Evolutionary conservation across 1,140 invertebrate genomes (phyloP).

Genomic region (Drosophila fuyamai): DNA sequence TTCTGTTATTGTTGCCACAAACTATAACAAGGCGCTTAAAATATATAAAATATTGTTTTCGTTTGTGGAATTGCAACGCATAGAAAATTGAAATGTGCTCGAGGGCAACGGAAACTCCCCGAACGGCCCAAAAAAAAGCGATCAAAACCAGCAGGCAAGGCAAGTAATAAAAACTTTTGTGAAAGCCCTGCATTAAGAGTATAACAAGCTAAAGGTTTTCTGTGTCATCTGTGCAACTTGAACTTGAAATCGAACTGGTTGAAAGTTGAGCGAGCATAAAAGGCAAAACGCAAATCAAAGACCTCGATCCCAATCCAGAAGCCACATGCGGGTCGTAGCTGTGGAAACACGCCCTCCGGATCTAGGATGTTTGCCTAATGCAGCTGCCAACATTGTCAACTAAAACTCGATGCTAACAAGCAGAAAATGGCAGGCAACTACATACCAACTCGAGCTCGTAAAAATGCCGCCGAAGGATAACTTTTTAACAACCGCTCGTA

Average conservation of each 20-base stretch:
- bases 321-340: conserved; percentile 32
- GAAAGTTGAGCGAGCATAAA: conserved; percentile 49
- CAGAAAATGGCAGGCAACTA: conserved; percentile 64
- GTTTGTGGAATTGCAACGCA: conserved; percentile 49
- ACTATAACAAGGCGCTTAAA: conserved; percentile 72
- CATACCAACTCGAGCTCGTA: conserved; percentile 66
- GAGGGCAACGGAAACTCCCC: conserved; percentile 37
- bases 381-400: conserved; percentile 69
- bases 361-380: conserved; percentile 61
- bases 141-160: conserved; percentile 24
- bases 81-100: conserved; percentile 67
- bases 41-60: conserved; percentile 54
- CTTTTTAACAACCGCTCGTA: conserved; percentile 65
- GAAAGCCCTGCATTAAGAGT: conserved; percentile 54
- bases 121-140: conserved; percentile 31
- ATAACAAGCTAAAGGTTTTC: conserved; percentile 49
- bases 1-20: conserved; percentile 66
- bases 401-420: conserved; percentile 69
- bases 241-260: conserved; percentile 70
- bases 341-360: background rate
- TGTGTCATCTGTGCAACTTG: conserved; percentile 56
- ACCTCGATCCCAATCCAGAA: conserved; percentile 31
- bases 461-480: conserved; percentile 70
- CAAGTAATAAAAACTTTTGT: conserved; percentile 49
- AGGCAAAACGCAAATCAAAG: conserved; percentile 62